Percentiles rank a stretch among this genome's conserved stretches.
Conservation (phyloP, 2,113 vertebrate genomes). For the Vulpes ferrilata region DNA sequence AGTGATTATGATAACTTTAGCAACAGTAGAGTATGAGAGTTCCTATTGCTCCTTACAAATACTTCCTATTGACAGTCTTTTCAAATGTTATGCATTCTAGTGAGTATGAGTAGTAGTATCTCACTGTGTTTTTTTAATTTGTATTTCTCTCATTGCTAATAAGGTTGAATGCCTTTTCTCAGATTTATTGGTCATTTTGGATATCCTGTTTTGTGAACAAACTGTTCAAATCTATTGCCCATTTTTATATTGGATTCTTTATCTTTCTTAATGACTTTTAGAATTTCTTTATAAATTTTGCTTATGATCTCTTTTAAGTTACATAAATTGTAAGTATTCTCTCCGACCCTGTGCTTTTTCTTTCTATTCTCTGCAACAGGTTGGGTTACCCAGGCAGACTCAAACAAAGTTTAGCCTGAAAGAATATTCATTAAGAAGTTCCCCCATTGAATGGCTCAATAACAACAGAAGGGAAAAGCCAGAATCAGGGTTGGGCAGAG, state of each 20-base stretch:
- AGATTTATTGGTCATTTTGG: conserved; percentile 18
- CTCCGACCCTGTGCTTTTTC: neutral
- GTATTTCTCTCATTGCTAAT: neutral
- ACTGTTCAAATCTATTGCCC: neutral
- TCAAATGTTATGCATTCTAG: neutral
- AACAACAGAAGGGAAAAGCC: neutral
- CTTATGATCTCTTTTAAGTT: neutral
- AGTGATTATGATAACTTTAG: neutral
- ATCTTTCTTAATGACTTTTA: conserved; percentile 3
- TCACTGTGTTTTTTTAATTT: neutral
- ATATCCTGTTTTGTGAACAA: neutral
- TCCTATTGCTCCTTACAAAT: neutral
- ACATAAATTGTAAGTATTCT: conserved; percentile 7
- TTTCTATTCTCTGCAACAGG: neutral
- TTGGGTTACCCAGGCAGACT: neutral
- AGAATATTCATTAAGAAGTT: neutral
- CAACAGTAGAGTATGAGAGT: neutral
- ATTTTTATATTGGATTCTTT: neutral
- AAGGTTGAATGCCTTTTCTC: neutral
- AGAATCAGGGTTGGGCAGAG: neutral
- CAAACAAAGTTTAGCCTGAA: neutral
- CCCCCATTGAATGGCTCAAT: neutral
- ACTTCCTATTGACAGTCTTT: neutral
- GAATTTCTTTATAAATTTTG: neutral
- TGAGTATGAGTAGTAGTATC: neutral